Evolutionary conservation across 2,888 invertebrate species (phyloP).

Genomic region (Melolontha melolontha): DNA sequence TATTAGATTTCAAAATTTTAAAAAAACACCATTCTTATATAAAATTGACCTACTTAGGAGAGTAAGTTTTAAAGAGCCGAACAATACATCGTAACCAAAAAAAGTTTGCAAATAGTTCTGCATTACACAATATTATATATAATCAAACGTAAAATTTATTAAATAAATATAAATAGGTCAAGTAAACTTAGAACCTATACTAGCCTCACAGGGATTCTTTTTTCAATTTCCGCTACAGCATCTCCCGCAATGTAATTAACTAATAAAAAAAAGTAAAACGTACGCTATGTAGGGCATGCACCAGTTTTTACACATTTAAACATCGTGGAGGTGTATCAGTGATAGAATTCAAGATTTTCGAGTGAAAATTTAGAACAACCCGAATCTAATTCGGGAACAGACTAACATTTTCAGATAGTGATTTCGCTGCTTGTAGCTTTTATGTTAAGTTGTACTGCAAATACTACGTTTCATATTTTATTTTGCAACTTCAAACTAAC

Average conservation of each 20-base stretch:
- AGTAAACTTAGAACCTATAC: neutral
- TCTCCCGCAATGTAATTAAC: constrained; percentile 23
- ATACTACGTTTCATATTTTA: too few species aligned
- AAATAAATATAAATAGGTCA: constrained; percentile 16
- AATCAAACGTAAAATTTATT: neutral
- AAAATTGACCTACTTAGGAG: neutral
- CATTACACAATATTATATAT: neutral
- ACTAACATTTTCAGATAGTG: neutral
- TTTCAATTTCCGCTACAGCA: constrained; percentile 17
- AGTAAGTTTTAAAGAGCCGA: neutral
- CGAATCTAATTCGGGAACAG: constrained; percentile 24
- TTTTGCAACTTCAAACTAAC: too few species aligned
- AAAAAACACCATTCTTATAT: neutral
- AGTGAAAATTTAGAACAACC: constrained; percentile 33
- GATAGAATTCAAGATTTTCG: constrained; percentile 16
- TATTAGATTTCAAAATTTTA: neutral
- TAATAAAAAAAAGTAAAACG: constrained; percentile 11
- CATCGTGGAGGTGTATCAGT: constrained; percentile 26
- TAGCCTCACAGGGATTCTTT: neutral
- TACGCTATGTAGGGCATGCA: constrained; percentile 22
- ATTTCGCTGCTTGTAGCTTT: neutral
- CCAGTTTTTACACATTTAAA: constrained; percentile 22
- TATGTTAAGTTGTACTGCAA: too few species aligned
- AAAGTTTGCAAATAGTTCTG: neutral
- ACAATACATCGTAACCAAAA: neutral